A percentile compares a stretch with the other conserved stretches of the same genome.
These are phyloP conservation scores for Epinephelus fuscoguttatus DNA, from an alignment of 2,113 vertebrate species.

Conservation along the genomic window DNA sequence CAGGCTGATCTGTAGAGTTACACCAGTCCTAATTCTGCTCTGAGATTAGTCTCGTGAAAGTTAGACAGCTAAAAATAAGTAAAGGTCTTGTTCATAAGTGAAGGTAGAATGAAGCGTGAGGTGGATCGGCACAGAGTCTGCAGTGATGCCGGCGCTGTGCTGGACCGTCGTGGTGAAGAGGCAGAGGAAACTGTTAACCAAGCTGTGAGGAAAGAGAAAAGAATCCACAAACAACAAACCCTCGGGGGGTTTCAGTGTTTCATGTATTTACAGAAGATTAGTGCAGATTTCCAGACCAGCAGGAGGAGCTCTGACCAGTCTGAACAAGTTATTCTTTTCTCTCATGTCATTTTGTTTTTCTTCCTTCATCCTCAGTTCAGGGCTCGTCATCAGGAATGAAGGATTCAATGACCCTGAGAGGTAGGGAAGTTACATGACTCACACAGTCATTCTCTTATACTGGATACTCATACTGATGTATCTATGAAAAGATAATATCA, in stretches of 20 bases:
- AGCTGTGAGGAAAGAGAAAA: neutral
- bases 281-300: neutral
- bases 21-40: too few relatives aligned
- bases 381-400: slow-evolving; percentile 87
- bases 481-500: neutral
- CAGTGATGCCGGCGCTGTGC: too few relatives aligned
- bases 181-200: neutral
- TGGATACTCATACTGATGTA: neutral
- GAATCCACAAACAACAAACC: neutral
- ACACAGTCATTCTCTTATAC: neutral
- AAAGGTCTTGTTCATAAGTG: too few relatives aligned
- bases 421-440: slow-evolving; percentile 78
- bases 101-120: too few relatives aligned
- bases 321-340: neutral
- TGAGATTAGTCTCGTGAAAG: too few relatives aligned
- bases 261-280: neutral
- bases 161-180: too few relatives aligned
- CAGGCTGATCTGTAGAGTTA: too few relatives aligned
- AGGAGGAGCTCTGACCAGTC: neutral
- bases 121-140: too few relatives aligned
- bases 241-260: too few relatives aligned
- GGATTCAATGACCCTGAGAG: slow-evolving; percentile 84
- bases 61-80: too few relatives aligned
- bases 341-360: neutral
- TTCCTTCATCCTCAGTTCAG: slow-evolving; percentile 75